phyloP scores from a whole-genome alignment of 2,797 vertebrate genomes.

The Gymnodraco acuticeps region DNA sequence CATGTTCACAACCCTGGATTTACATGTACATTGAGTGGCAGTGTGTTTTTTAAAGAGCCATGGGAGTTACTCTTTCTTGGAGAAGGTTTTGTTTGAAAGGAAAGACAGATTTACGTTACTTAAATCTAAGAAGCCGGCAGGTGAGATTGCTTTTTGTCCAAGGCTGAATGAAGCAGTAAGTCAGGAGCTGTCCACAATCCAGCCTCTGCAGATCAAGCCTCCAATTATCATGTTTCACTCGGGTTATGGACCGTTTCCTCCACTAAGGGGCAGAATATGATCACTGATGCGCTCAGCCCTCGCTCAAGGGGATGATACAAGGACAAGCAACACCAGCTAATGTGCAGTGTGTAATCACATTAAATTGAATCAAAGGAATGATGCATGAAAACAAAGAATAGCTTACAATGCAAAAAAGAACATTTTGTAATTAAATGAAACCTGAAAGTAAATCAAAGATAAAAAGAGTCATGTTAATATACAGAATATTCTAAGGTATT shows the following conservation, averaged over 20 bases:
- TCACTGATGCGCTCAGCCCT: conserved; percentile 73
- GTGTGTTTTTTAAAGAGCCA: conserved; percentile 22
- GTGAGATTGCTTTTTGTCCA: conserved; percentile 42
- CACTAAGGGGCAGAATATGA: conserved; percentile 89
- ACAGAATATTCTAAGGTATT: neutral
- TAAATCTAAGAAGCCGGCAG: conserved; percentile 38
- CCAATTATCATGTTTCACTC: conserved; percentile 7
- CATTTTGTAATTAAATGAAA: neutral
- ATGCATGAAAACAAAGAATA: conserved; percentile 6
- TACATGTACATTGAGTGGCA: conserved; percentile 31
- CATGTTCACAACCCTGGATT: conserved; percentile 30
- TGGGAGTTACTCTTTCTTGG: conserved; percentile 16
- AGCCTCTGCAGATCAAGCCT: conserved; percentile 26
- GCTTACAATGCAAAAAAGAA: neutral
- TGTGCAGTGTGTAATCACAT: conserved; percentile 11
- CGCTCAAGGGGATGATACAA: conserved; percentile 27
- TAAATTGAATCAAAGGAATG: conserved; percentile 4
- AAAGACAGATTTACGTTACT: conserved; percentile 26
- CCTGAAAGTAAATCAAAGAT: neutral
- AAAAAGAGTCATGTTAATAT: neutral
- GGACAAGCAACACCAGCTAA: conserved; percentile 44
- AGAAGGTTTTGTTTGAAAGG: conserved; percentile 29
- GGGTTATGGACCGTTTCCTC: conserved; percentile 71
- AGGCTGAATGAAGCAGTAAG: conserved; percentile 35
- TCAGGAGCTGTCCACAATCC: conserved; percentile 36